These are phyloP conservation scores for Phyllostomus discolor DNA, from an alignment of 2,113 vertebrate genomes.

Conservation along the genomic window DNA sequence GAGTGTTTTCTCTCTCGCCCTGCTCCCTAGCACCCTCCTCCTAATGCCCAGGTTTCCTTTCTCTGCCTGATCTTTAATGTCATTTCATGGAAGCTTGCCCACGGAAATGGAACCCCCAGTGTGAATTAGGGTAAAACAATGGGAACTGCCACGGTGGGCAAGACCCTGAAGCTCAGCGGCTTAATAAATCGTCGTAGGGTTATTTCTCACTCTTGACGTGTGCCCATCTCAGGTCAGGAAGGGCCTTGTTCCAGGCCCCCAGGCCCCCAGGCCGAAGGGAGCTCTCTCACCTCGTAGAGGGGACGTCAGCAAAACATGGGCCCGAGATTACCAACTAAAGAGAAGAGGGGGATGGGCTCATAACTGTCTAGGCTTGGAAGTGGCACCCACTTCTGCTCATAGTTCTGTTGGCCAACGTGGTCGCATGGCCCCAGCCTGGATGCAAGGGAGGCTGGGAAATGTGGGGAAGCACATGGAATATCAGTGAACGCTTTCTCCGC, in stretches of 20 bases:
- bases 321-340: not conserved
- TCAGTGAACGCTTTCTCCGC: not conserved
- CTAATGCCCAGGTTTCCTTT: not conserved
- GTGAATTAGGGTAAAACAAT: not conserved
- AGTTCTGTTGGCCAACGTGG: not conserved
- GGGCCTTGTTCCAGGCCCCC: not conserved
- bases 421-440: not conserved
- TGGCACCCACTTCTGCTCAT: not conserved
- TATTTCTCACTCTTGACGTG: not conserved
- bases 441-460: not conserved
- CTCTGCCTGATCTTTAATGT: not conserved
- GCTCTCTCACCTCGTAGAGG: too few relatives aligned
- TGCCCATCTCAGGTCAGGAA: not conserved
- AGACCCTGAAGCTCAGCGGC: not conserved
- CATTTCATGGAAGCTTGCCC: not conserved
- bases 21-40: not conserved
- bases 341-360: not conserved
- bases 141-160: not conserved
- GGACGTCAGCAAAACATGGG: not conserved
- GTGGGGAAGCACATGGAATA: not conserved
- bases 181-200: not conserved
- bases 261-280: not conserved
- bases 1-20: not conserved
- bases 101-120: not conserved
- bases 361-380: not conserved